Base-by-base conservation (phyloP, 2,113 vertebrate species). In the Urocitellus parryii region DNA sequence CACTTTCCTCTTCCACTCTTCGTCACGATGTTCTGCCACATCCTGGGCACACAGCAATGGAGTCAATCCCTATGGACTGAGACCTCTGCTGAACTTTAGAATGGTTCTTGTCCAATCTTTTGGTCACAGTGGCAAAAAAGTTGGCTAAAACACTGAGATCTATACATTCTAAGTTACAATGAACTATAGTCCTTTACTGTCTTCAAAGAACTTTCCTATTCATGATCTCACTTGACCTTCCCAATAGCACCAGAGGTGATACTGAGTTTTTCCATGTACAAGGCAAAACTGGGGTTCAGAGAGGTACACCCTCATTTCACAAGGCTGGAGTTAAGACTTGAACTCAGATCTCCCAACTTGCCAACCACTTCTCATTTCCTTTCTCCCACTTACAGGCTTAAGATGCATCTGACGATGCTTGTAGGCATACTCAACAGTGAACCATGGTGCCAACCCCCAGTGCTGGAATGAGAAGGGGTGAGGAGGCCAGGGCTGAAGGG, bases 341-440 rank as follows among this genome's bases (percentile, higher is more conserved):
- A 45, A 67, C 37, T 83, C 53, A 9, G 4, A 14, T 37, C n/a
- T 48, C 13, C 79, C 42, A 13, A 32, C 18, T 76, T 4, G 20
- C 6, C 9, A 11, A 11, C 11, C 22, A 39, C 24, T 45, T 51
- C 8, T 68, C 58, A 42, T 45, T 37, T 25, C 45, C 61, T 37
- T 34, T 39, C 18, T 29, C 24, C 16, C 56, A 3, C 12, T 5
- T 3, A 2, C 8, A 8, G 48, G 5, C 39, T 42, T 53, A 2
- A 14, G 0, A 13, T 48, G 32, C 24, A 1, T 2, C 1, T 2
- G n/a, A 16, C 0, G 5, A 42, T 0, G 16, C 32, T 16, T 18
- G 8, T 1, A 4, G 61, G 34, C 27, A 20, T 18, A 17, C 39
- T n/a, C 24, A 4, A 20, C 24, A 45, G 51, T 0, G 27, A 90